Evolutionary conservation across 2,888 invertebrate species (phyloP), one percentile per base, ranked within the genome.

Genomic region (Lithodes maja): DNA sequence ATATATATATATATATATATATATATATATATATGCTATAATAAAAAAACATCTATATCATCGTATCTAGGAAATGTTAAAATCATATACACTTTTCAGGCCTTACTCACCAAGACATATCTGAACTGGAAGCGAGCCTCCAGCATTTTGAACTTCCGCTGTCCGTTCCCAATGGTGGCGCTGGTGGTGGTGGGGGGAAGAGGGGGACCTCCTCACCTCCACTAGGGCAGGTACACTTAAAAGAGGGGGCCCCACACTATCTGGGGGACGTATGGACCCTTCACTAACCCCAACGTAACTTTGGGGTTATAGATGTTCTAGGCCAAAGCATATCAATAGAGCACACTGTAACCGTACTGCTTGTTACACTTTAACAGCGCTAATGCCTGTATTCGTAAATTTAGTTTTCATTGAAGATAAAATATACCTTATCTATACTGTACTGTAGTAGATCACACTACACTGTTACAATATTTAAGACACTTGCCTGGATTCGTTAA

Each of bases 91-190:
- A 7, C 7, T 61, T 12, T 61, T 61, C 5, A 61, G 12, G 12
- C 7, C 78, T 7, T 80, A 91, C 91, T 90, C 49, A 91, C 91
- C 89, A 90, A 55, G 49, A 91, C 91, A 78, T 91, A 91, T 75
- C 91, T 54, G 81, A 91, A 91, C 90, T 91, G 91, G 87, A 91
- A 91, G 85, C 91, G 89, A 2, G 91, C 91, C 86, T 91, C 91
- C 91, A 91, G 90, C 85, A 91, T 85, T 83, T 91, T 91, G 86
- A 91, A 83, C 75, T 91, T 91, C n/a, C 90, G 81, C 83, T 90
- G 89, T 74, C 89, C 84, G 91, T 91, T 91, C 81, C 91, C 91
- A 90, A 91, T 91, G 83, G 61, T 91, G 89, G 79, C 83, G 75
- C 7, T 52, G 55, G 7, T 71, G 77, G 2, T 1, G 69, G 77